Conservation (phyloP, 30 jellyfish, hydroid and myxozoan genomes). For the Turritopsis rubra region DNA sequence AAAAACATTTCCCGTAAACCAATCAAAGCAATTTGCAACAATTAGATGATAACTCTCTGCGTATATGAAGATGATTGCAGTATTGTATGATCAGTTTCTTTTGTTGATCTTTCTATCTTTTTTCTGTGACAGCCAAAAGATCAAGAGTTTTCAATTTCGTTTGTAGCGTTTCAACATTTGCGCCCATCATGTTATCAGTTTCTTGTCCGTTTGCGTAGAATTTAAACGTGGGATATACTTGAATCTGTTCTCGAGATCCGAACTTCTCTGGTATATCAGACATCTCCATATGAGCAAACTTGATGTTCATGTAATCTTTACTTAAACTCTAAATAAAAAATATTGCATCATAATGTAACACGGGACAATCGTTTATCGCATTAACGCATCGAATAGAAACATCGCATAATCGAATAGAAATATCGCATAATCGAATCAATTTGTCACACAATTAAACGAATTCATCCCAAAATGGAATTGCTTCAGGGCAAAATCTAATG, state of each 20-base stretch:
- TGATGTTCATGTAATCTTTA: background rate
- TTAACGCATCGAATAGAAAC: background rate
- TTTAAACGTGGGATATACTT: slow-evolving; percentile 2
- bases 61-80: too few relatives aligned
- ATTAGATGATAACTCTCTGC: too few relatives aligned
- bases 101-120: too few relatives aligned
- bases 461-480: background rate
- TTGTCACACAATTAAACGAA: background rate
- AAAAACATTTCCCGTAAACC: too few relatives aligned
- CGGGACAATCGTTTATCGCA: background rate
- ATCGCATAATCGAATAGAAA: background rate
- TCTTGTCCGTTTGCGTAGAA: background rate
- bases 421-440: background rate
- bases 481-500: background rate
- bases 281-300: background rate
- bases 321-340: background rate
- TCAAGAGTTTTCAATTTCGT: background rate
- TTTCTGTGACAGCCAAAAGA: background rate
- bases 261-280: background rate
- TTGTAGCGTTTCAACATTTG: background rate
- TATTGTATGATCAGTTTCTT: too few relatives aligned
- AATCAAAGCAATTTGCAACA: too few relatives aligned
- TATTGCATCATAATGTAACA: background rate
- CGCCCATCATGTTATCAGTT: background rate
- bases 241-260: background rate